Conservation (phyloP, 2,113 vertebrate genomes). For the Ceuthmochares aereus region DNA sequence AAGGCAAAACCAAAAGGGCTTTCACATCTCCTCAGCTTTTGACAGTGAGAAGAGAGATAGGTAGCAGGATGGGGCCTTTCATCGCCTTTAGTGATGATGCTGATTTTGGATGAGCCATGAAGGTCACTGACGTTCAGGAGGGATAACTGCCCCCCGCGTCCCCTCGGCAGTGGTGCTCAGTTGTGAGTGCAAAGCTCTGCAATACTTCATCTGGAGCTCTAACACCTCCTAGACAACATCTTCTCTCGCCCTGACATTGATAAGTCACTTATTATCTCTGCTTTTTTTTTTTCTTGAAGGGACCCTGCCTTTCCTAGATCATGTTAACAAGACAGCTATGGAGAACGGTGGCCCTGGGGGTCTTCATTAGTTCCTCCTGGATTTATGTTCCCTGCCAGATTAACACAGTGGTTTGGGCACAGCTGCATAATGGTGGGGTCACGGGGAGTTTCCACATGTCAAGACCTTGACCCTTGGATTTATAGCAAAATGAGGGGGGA, state of each 20-base stretch:
- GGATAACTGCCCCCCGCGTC: not conserved
- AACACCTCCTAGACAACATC: not conserved
- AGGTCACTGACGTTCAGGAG: not conserved
- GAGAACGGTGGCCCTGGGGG: not conserved
- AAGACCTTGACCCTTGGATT: not conserved
- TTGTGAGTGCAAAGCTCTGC: not conserved
- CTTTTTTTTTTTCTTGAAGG: not conserved
- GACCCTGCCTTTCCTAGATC: constrained; percentile 43
- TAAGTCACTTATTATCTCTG: not conserved
- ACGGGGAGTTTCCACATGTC: not conserved
- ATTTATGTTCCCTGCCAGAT: constrained; percentile 23
- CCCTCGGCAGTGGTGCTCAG: not conserved
- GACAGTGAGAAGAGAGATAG: not conserved
- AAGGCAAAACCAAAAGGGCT: not conserved
- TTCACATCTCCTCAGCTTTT: not conserved
- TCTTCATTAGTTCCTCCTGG: constrained; percentile 15
- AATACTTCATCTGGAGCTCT: not conserved
- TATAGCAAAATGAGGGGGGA: not conserved
- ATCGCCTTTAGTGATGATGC: not conserved
- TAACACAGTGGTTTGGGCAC: not conserved
- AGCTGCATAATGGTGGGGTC: not conserved
- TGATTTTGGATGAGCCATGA: not conserved
- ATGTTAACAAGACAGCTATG: constrained; percentile 32
- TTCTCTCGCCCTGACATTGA: not conserved
- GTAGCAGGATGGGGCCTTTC: not conserved